Evolutionary conservation across 2,113 vertebrate species (phyloP).

Genomic region (Eretmochelys imbricata): DNA sequence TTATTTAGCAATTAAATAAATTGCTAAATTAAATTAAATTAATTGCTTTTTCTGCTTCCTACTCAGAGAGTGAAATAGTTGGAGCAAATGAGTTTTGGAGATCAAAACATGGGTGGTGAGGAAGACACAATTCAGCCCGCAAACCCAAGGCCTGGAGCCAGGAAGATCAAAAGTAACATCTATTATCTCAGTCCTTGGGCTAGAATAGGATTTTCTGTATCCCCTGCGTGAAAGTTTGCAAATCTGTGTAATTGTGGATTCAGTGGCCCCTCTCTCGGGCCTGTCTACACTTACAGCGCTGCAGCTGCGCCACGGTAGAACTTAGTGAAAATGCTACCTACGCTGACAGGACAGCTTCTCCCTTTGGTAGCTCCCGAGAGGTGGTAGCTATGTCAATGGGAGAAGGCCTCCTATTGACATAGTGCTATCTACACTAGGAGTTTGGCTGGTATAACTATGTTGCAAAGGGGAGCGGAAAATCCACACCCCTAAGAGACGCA

Average conservation of each 20-base stretch:
- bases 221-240: accelerated
- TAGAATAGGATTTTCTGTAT: background rate
- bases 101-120: background rate
- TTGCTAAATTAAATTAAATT: too few species aligned
- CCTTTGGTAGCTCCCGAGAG: too few species aligned
- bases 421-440: too few species aligned
- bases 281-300: background rate
- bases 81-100: background rate
- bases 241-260: background rate
- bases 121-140: background rate
- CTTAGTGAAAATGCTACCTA: background rate
- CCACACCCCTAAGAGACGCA: too few species aligned
- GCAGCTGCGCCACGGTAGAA: background rate
- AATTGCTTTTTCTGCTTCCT: background rate
- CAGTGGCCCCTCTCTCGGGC: background rate
- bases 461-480: too few species aligned
- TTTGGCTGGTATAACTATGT: too few species aligned
- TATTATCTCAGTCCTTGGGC: accelerated
- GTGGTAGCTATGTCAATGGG: too few species aligned
- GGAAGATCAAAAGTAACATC: background rate
- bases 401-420: too few species aligned
- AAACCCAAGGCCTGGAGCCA: background rate
- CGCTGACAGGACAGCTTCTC: too few species aligned
- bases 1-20: background rate
- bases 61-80: background rate